phyloP scores from a whole-genome alignment of 1,140 invertebrate genomes.

The Melipona quadrifasciata region DNA sequence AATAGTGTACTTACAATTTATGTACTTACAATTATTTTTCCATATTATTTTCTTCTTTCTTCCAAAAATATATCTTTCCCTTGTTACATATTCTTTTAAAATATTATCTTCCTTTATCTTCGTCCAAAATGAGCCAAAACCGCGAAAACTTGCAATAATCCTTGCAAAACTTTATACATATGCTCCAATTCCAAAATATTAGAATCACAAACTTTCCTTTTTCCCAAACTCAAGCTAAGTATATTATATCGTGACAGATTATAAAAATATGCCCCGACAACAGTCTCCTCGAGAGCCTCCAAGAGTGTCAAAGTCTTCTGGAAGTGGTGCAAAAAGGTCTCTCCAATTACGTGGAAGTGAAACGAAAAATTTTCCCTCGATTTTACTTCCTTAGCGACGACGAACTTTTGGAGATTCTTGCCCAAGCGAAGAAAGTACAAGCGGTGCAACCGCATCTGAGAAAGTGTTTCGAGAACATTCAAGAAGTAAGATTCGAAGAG shows the following conservation, averaged over 20 bases:
- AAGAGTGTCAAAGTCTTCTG: constrained; percentile 86
- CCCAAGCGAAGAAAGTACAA: constrained; percentile 87
- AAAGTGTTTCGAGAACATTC: constrained; percentile 91
- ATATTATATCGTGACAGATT: constrained; percentile 76
- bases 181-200: no score
- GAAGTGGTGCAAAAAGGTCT: constrained; percentile 88
- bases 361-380: constrained; percentile 87
- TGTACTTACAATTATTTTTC: no score
- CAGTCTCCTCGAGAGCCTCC: constrained; percentile 85
- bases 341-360: constrained; percentile 88
- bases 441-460: constrained; percentile 90
- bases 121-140: no score
- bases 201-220: neutral
- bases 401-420: constrained; percentile 89
- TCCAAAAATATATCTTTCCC: no score
- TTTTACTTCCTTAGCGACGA: constrained; percentile 92
- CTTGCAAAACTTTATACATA: no score
- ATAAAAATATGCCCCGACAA: constrained; percentile 84
- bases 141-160: no score
- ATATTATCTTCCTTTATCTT: no score
- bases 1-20: no score
- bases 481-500: constrained; percentile 86
- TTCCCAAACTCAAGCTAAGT: neutral
- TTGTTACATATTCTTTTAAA: no score
- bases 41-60: no score